Conservation (phyloP, 2,113 vertebrate genomes). For the Columba janthina region DNA sequence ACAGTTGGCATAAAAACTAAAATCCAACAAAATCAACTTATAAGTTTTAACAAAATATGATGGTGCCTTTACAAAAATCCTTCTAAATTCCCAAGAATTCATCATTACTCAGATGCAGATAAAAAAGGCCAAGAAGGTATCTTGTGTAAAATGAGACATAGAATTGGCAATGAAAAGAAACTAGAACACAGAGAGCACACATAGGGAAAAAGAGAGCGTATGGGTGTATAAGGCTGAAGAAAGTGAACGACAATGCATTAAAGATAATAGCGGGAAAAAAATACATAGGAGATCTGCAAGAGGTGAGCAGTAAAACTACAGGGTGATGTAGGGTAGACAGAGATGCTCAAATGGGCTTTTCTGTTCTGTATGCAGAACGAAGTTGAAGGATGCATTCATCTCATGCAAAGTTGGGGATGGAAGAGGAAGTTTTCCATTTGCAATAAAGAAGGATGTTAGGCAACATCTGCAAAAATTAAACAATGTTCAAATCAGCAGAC, state of each 20-base stretch:
- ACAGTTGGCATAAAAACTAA: neutral
- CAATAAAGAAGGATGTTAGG: neutral
- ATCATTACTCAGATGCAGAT: neutral
- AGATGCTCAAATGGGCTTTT: neutral
- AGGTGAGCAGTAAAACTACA: neutral
- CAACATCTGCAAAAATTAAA: slow-evolving; percentile 33
- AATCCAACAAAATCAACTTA: neutral
- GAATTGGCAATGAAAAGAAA: neutral
- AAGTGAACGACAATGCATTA: neutral
- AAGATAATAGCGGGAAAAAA: neutral
- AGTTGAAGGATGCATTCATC: neutral
- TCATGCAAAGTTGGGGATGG: neutral
- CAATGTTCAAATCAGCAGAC: neutral
- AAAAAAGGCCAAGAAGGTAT: neutral
- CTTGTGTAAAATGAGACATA: neutral
- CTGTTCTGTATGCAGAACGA: neutral
- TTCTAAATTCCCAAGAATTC: neutral
- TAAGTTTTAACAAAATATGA: neutral
- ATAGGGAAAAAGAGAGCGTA: neutral
- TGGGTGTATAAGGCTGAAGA: neutral
- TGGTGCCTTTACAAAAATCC: neutral
- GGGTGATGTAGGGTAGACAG: neutral
- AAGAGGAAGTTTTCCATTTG: neutral
- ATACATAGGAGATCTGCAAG: neutral
- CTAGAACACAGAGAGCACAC: neutral